Percentiles rank a stretch among this genome's conserved stretches.
phyloP scores from a whole-genome alignment of 2,797 vertebrate genomes.

The Gobio occitaniae region DNA sequence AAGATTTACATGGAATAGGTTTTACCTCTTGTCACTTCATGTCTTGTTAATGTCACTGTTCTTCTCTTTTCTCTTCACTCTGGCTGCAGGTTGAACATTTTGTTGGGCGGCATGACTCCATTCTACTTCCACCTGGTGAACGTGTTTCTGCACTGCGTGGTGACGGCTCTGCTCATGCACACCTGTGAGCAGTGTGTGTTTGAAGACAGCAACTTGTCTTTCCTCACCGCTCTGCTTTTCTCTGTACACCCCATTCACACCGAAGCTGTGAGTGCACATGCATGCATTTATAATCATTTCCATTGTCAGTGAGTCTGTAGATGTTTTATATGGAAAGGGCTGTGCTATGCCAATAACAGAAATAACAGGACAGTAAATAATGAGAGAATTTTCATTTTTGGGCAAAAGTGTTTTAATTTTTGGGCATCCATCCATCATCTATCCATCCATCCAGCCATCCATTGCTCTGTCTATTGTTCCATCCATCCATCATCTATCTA shows the following conservation, averaged over 20 bases:
- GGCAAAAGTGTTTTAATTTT: background rate
- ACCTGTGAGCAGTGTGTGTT: slow-evolving; percentile 88
- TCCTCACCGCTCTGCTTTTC: slow-evolving; percentile 89
- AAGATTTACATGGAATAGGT: background rate
- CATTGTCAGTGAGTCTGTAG: no score
- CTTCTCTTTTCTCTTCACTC: slow-evolving; percentile 10
- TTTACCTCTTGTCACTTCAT: background rate
- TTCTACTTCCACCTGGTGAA: slow-evolving; percentile 92
- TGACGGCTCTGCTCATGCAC: slow-evolving; percentile 88
- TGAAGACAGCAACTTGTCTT: slow-evolving; percentile 80
- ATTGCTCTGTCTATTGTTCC: no score
- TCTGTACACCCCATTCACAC: slow-evolving; percentile 95
- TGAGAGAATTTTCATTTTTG: background rate
- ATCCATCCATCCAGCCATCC: no score
- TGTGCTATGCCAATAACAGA: background rate
- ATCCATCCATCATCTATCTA: no score
- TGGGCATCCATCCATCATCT: background rate
- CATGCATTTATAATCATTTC: background rate
- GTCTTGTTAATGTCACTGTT: background rate
- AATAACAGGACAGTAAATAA: background rate
- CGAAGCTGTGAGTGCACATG: slow-evolving; percentile 88
- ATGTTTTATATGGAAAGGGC: background rate
- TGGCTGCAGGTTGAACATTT: slow-evolving; percentile 85
- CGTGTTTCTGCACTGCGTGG: slow-evolving; percentile 86
- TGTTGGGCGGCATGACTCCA: slow-evolving; percentile 89